Base-by-base conservation (phyloP, 2,888 invertebrate species). In the Chrysodeixis includens region DNA sequence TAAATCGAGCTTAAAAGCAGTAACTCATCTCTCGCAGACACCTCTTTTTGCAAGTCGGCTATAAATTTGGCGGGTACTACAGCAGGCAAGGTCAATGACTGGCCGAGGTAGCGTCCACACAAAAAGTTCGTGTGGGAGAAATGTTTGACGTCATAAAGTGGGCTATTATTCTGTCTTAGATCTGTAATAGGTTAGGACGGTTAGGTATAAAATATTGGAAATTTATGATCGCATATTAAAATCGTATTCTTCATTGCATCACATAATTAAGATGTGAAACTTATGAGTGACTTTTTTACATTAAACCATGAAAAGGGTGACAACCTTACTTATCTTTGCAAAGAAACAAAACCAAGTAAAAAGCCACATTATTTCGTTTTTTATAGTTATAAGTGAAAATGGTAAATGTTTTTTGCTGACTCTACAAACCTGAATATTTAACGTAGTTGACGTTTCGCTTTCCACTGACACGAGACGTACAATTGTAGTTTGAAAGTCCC, bases 351-450 rank as follows among this genome's bases (percentile, higher is more conserved):
- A n/a, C n/a, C n/a, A n/a, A n/a, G n/a, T n/a, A n/a, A n/a, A n/a
- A n/a, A n/a, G n/a, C n/a, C n/a, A n/a, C n/a, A n/a, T n/a, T n/a
- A n/a, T n/a, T n/a, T n/a, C n/a, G n/a, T n/a, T n/a, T 35, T 35
- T 14, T 35, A 1, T 35, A 10, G 3, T 35, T 35, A 12, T 5
- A 44, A 44, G 9, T 16, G n/a, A n/a, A n/a, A n/a, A n/a, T n/a
- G n/a, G n/a, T n/a, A n/a, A n/a, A n/a, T n/a, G n/a, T n/a, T n/a
- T n/a, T 9, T 49, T 18, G 46, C 46, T 49, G 1, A 18, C 46
- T 72, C 74, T 77, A 72, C 74, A 56, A 74, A 72, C 83, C 82
- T 88, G 86, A 86, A 89, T 87, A 83, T 88, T 89, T 88, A 86
- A 88, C 86, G 74, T 72, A 44, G 83, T 81, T 82, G 84, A 87